These are phyloP conservation scores for Lepilemur ruficaudatus DNA, from an alignment of 2,797 vertebrate species.

Conservation along the genomic window DNA sequence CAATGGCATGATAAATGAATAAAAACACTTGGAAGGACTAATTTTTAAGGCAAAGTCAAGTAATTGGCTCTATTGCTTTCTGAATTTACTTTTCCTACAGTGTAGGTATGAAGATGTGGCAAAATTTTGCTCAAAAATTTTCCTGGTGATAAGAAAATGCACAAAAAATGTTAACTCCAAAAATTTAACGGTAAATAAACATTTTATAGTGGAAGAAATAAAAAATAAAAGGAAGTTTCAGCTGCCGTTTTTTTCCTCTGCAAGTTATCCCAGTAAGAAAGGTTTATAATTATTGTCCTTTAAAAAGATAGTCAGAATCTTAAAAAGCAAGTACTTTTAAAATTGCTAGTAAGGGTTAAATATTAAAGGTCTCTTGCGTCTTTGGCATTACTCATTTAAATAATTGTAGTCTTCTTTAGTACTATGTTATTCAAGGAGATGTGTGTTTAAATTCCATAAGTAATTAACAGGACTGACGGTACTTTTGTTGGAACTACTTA, in stretches of 20 bases:
- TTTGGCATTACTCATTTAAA: neutral
- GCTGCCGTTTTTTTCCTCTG: neutral
- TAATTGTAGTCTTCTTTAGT: neutral
- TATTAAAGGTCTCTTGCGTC: neutral
- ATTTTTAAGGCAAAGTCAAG: slow-evolving; percentile 58
- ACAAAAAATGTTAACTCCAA: neutral
- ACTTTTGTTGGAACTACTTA: neutral
- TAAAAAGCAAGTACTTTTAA: slow-evolving; percentile 3
- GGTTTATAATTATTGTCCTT: neutral
- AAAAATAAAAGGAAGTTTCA: neutral
- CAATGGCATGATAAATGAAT: neutral
- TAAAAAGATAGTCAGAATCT: neutral
- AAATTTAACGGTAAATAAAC: neutral
- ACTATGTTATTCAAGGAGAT: neutral
- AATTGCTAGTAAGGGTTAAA: neutral
- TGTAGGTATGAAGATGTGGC: neutral
- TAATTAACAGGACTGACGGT: neutral
- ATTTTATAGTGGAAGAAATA: neutral
- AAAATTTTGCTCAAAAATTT: neutral
- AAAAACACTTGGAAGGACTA: neutral
- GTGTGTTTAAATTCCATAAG: neutral
- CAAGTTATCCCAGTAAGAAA: neutral
- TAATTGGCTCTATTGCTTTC: neutral
- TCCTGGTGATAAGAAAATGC: neutral
- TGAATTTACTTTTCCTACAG: neutral